phyloP scores from a whole-genome alignment of 2,797 vertebrate genomes.

The Platalea minor region DNA sequence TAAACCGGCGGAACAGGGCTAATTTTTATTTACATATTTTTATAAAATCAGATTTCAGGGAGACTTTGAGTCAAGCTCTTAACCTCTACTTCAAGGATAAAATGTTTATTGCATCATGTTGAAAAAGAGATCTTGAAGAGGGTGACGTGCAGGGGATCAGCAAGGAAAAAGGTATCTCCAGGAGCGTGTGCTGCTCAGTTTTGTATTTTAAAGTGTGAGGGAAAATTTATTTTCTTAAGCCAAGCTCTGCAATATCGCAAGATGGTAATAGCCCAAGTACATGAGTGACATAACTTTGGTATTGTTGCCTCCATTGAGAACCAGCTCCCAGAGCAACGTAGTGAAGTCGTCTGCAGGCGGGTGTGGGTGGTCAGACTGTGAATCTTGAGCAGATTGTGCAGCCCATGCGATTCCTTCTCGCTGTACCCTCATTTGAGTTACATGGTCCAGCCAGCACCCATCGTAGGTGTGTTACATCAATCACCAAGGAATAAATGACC shows the following conservation, averaged over 20 bases:
- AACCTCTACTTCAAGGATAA: background rate
- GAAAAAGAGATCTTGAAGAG: background rate
- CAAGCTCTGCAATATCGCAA: background rate
- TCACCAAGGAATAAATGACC: background rate
- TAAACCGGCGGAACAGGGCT: background rate
- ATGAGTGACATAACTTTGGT: background rate
- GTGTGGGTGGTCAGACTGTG: background rate
- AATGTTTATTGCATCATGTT: background rate
- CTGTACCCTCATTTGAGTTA: background rate
- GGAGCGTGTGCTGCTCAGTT: background rate
- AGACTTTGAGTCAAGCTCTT: background rate
- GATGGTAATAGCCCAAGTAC: background rate
- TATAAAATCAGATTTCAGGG: background rate
- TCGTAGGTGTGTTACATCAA: rapidly evolving
- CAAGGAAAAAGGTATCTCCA: background rate
- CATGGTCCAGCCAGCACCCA: background rate
- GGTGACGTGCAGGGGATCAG: background rate
- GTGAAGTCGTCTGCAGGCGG: background rate
- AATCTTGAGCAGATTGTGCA: background rate
- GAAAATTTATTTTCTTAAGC: background rate
- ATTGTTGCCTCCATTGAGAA: background rate
- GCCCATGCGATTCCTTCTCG: background rate
- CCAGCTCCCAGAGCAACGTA: background rate
- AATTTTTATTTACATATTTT: background rate
- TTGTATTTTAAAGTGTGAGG: background rate